Evolutionary conservation across 2,113 vertebrate genomes (phyloP).

Genomic region (Oryzias melastigma): DNA sequence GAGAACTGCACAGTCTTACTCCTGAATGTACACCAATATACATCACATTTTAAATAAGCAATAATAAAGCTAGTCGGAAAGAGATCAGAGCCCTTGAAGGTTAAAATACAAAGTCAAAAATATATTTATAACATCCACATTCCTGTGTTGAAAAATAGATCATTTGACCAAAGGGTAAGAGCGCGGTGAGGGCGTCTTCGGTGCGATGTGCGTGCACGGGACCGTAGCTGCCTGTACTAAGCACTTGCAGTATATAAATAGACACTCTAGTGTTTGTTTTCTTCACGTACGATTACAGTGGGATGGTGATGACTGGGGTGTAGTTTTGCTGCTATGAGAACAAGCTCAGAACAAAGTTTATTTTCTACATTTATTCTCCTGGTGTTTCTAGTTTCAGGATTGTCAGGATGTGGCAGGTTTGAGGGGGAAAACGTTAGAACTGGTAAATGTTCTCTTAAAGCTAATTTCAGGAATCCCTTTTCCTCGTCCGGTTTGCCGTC

Average conservation of each 20-base stretch:
- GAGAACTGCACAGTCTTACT: constrained; percentile 39
- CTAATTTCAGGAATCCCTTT: constrained; percentile 3
- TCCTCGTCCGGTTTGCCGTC: neutral
- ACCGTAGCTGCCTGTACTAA: constrained; percentile 63
- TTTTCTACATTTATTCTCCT: neutral
- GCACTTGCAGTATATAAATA: constrained; percentile 8
- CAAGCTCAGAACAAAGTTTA: too few species aligned
- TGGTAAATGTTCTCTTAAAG: constrained; percentile 30
- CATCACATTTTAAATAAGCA: constrained; percentile 44
- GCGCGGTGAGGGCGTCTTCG: constrained; percentile 34
- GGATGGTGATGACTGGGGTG: neutral
- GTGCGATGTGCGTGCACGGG: constrained; percentile 34
- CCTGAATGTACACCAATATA: constrained; percentile 43
- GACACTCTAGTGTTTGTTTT: constrained; percentile 18
- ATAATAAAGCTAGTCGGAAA: constrained; percentile 58
- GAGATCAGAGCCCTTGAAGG: constrained; percentile 72
- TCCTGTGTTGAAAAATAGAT: constrained; percentile 74
- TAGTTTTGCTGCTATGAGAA: too few species aligned
- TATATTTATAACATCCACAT: constrained; percentile 60
- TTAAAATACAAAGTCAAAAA: constrained; percentile 59
- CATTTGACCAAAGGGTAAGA: constrained; percentile 61
- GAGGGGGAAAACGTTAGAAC: constrained; percentile 2
- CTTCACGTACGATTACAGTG: constrained; percentile 11
- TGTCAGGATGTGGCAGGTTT: constrained; percentile 41
- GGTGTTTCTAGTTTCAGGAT: constrained; percentile 39